Conservation (phyloP, 2,797 vertebrate species). For the Molothrus aeneus region DNA sequence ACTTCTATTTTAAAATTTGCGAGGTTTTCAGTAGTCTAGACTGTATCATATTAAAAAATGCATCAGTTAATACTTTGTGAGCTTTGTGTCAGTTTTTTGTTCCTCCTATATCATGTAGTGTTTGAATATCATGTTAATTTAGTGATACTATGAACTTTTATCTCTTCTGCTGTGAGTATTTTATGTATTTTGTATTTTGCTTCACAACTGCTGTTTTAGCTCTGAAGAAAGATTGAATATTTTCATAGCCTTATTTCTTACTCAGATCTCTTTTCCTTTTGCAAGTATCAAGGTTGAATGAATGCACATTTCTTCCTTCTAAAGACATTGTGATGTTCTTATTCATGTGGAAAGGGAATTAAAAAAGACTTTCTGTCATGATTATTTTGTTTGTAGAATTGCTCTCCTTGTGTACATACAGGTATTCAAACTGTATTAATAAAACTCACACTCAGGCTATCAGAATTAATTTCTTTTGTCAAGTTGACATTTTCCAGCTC, state of each 20-base stretch:
- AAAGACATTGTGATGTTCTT: not conserved
- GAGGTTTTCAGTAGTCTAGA: constrained; percentile 33
- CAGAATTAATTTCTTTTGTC: constrained; percentile 46
- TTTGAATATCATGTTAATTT: constrained; percentile 28
- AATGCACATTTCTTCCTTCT: not conserved
- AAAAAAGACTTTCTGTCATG: not conserved
- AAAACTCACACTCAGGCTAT: constrained; percentile 26
- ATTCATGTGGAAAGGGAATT: not conserved
- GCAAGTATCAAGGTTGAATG: not conserved
- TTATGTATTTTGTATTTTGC: constrained; percentile 15
- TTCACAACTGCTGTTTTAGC: constrained; percentile 22
- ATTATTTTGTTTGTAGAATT: constrained; percentile 10
- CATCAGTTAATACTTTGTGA: constrained; percentile 4
- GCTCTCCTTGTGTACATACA: not conserved
- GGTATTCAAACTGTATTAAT: constrained; percentile 26
- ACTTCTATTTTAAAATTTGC: constrained; percentile 1
- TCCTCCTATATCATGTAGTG: not conserved
- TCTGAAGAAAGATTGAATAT: constrained; percentile 8
- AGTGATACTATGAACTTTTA: not conserved
- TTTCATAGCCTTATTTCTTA: not conserved
- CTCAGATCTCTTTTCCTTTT: constrained; percentile 16
- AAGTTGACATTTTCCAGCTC: not conserved
- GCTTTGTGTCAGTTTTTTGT: constrained; percentile 26
- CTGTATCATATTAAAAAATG: constrained; percentile 3
- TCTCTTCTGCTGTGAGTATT: not conserved